A percentile compares a stretch with the other conserved stretches of the same genome.
phyloP scores from a whole-genome alignment of 2,113 vertebrate genomes.

The Butorides virescens region DNA sequence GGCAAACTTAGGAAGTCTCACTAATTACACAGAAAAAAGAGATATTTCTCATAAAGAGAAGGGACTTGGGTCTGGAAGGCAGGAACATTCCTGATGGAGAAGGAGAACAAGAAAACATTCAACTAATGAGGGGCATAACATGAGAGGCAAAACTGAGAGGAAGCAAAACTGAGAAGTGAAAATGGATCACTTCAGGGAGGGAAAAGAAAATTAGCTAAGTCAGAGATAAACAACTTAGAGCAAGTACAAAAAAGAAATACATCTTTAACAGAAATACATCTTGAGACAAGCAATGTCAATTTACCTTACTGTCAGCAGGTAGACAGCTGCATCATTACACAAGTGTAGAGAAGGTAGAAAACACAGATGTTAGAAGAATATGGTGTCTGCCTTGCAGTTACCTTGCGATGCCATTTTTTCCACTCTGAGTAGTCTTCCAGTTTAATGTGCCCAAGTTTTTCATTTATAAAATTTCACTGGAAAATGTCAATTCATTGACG shows the following conservation, averaged over 20 bases:
- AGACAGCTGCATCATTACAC: neutral
- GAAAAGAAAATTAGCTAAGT: neutral
- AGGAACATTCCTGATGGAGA: neutral
- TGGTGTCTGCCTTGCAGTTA: neutral
- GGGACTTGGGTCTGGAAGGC: neutral
- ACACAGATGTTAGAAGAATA: neutral
- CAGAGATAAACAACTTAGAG: neutral
- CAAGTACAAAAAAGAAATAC: neutral
- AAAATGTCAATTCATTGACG: neutral
- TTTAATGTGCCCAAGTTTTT: neutral
- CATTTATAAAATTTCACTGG: neutral
- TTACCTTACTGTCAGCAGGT: neutral
- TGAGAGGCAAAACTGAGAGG: neutral
- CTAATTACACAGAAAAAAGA: neutral
- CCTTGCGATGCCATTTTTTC: neutral
- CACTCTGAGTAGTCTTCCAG: neutral
- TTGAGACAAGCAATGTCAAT: neutral
- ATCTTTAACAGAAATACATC: neutral
- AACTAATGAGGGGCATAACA: fast-evolving
- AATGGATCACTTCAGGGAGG: neutral
- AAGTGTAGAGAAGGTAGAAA: neutral
- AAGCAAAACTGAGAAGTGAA: neutral
- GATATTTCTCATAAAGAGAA: neutral
- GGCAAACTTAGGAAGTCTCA: neutral
- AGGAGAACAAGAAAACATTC: neutral